Evolutionary conservation across 2,113 vertebrate genomes (phyloP), one percentile per base, ranked within the genome.

Genomic region (Aptenodytes patagonicus): DNA sequence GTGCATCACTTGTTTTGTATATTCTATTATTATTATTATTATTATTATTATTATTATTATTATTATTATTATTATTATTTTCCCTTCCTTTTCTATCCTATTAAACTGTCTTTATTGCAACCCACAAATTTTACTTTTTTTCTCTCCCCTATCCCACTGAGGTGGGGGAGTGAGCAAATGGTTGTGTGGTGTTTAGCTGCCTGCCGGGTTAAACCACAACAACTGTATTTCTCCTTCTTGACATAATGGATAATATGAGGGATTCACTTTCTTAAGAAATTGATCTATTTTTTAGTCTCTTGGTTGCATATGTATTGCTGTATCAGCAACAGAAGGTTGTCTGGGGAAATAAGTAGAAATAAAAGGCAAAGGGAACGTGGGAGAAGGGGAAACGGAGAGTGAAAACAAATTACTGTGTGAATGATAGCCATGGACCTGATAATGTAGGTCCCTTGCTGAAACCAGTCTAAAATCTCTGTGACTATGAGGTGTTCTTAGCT

Each of bases 361-460:
- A 82, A 89, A 95, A 73, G n/a, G 26, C 13, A 87, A 78, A 89
- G 60, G 29, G n/a, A 96, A 65, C 38, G 62, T 54, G 32, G 40
- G 52, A 85, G 64, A 81, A 83, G 20, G 76, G 32, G 10, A 90
- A 95, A 91, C 49, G 16, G 71, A 89, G 26, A 85, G 12, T 87
- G 65, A 91, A 95, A 90, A 94, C 18, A 95, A 95, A 89, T 87
- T 82, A 82, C 46, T 24, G 25, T 6, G 8, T 62, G 75, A 95
- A 28, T 84, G 57, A 82, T 66, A 94, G 54, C 28, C 84, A 91
- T 55, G 91, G 69, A 93, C 79, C 79, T 77, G 54, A 84, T 76
- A 94, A 84, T 54, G 10, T 18, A 62, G 22, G 12, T 84, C 57
- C 31, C 42, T 91, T 88, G 72, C 47, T 92, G 76, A 90, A 92